Evolutionary conservation across 2,888 invertebrate species (phyloP).

Genomic region (Laspeyria flexula): DNA sequence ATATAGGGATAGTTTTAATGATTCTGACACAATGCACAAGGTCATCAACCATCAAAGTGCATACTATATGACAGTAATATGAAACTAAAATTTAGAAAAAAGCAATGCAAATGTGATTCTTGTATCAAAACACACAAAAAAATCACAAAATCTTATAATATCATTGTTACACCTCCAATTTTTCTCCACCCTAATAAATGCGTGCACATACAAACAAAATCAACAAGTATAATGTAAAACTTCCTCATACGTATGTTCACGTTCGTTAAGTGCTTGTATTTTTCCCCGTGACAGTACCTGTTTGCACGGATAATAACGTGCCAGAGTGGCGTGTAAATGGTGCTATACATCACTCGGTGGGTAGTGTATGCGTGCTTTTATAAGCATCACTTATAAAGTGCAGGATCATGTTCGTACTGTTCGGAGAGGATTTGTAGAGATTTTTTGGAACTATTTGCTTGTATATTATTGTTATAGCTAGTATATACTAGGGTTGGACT

Average conservation of each 20-base stretch:
- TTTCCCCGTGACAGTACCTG: slow-evolving; percentile 16
- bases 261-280: slow-evolving; percentile 10
- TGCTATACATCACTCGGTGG: slow-evolving; percentile 38
- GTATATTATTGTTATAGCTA: too few relatives aligned
- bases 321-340: slow-evolving; percentile 43
- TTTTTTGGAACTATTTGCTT: too few relatives aligned
- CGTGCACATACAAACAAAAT: background rate
- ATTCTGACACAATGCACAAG: too few relatives aligned
- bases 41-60: too few relatives aligned
- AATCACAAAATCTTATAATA: background rate
- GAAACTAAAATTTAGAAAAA: too few relatives aligned
- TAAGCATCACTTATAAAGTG: slow-evolving; percentile 7
- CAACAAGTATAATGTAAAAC: slow-evolving; percentile 7
- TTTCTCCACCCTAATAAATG: background rate
- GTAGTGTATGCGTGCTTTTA: slow-evolving; percentile 15
- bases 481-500: too few relatives aligned
- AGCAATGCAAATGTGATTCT: too few relatives aligned
- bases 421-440: background rate
- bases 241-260: slow-evolving; percentile 2
- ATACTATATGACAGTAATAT: too few relatives aligned
- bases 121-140: background rate
- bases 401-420: background rate
- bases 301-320: slow-evolving; percentile 19
- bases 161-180: background rate
- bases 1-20: too few relatives aligned